Evolutionary conservation across 2,113 vertebrate genomes (phyloP), one percentile per base, ranked within the genome.

Genomic region (Cottus gobio): DNA sequence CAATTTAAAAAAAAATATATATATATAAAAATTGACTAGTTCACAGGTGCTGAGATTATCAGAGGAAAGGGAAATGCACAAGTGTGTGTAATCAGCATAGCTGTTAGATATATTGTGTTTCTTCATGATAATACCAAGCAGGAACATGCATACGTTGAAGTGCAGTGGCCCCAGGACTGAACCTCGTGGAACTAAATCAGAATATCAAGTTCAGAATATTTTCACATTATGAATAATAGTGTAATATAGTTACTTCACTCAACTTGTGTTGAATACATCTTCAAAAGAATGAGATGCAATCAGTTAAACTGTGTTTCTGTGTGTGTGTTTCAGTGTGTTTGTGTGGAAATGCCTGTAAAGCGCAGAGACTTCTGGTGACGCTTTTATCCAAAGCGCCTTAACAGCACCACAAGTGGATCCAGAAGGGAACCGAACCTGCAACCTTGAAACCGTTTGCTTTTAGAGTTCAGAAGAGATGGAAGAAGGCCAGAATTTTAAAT

Each of bases 321-420:
- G 28, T 0, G 3, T 84, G 12, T 60, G 7, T 73, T 73, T 65
- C 85, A 97, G 97, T 30, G 93, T 97, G 9, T 97, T 97, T 56
- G 95, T 97, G 22, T 97, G 97, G 97, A 94, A 94, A 79, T 96
- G 96, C 60, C 91, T 87, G 74, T 91, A 50, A 86, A 66, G 24
- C 26, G 3, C 56, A 52, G 39, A 44, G 62, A 37, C 34, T 11
- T 20, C 82, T 4, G 95, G 44, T 95, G 91, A 95, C 76, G 58
- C 74, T 75, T 37, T 76, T n/a, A 57, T 46, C 56, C 31, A 61
- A 72, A 85, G 78, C 82, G 46, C 90, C 88, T 89, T 78, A 85
- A 84, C 79, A 72, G 39, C 79, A 82, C 77, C 82, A 67, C 84
- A 72, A 84, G 83, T 68, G 77, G 79, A 88, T 79, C 78, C 79